Evolutionary conservation across 2,113 vertebrate species (phyloP).

Genomic region (Pardalotus punctatus): DNA sequence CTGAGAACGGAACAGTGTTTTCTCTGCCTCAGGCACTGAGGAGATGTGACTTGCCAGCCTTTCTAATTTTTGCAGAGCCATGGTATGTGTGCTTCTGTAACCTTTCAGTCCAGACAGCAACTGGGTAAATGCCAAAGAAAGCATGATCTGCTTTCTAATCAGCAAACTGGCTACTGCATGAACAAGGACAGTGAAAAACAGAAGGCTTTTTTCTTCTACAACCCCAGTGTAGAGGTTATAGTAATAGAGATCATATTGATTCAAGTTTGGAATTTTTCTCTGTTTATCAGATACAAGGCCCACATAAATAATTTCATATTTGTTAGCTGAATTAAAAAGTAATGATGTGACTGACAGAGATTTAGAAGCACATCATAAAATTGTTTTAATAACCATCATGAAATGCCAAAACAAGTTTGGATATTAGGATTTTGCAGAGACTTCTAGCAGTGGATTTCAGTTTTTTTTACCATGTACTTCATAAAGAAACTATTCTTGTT

Average conservation of each 20-base stretch:
- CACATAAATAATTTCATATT: neutral
- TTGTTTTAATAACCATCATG: neutral
- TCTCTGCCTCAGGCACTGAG: neutral
- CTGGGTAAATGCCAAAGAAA: conserved; percentile 30
- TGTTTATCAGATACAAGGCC: neutral
- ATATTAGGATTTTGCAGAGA: neutral
- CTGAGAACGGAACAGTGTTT: conserved; percentile 2
- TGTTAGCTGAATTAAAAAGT: neutral
- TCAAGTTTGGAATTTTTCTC: neutral
- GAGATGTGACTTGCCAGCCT: neutral
- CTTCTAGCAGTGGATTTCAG: neutral
- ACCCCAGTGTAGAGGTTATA: neutral
- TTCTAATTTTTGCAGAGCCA: conserved; percentile 17
- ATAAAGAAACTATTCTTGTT: neutral
- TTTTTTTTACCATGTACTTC: neutral
- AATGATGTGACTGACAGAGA: neutral
- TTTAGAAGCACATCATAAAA: neutral
- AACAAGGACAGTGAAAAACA: conserved; percentile 14
- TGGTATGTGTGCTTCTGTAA: conserved; percentile 9
- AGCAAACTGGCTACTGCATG: neutral
- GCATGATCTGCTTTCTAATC: conserved; percentile 52
- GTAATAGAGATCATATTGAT: neutral
- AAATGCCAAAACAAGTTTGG: neutral
- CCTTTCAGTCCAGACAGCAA: conserved; percentile 35
- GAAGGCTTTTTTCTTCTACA: neutral